phyloP scores from a whole-genome alignment of 2,888 invertebrate genomes.

The Hololepta plana region DNA sequence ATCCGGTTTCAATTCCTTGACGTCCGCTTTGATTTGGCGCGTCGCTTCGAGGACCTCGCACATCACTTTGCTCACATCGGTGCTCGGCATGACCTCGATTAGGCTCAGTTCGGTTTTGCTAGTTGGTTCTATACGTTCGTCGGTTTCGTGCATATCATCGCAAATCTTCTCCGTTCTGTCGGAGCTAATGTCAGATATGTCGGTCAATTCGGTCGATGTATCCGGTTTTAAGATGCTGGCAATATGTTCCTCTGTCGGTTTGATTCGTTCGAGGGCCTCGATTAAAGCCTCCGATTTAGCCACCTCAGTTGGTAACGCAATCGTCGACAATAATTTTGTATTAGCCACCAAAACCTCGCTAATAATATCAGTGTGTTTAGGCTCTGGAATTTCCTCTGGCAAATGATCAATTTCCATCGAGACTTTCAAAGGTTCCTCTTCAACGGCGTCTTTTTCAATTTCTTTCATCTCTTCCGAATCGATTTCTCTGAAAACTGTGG shows the following conservation, averaged over 20 bases:
- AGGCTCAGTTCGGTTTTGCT: neutral
- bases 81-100: neutral
- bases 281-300: constrained; percentile 7
- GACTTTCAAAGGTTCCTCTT: too few relatives aligned
- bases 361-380: constrained; percentile 12
- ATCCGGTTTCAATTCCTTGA: constrained; percentile 31
- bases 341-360: constrained; percentile 18
- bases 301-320: constrained; percentile 16
- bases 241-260: too few relatives aligned
- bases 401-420: constrained; percentile 12
- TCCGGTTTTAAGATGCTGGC: constrained; percentile 3
- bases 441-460: too few relatives aligned
- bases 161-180: constrained; percentile 7
- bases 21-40: constrained; percentile 29
- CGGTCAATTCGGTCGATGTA: constrained; percentile 7
- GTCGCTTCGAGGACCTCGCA: constrained; percentile 30
- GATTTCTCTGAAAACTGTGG: constrained; percentile 1
- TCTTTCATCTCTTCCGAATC: too few relatives aligned
- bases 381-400: too few relatives aligned
- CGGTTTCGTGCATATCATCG: too few relatives aligned
- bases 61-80: constrained; percentile 26
- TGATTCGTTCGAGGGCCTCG: too few relatives aligned
- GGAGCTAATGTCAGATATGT: constrained; percentile 7
- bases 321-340: constrained; percentile 18
- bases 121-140: too few relatives aligned